These are phyloP conservation scores for Geodia barretti DNA, from an alignment of 37 sponge, comb jelly and placozoan species.

Conservation along the genomic window DNA sequence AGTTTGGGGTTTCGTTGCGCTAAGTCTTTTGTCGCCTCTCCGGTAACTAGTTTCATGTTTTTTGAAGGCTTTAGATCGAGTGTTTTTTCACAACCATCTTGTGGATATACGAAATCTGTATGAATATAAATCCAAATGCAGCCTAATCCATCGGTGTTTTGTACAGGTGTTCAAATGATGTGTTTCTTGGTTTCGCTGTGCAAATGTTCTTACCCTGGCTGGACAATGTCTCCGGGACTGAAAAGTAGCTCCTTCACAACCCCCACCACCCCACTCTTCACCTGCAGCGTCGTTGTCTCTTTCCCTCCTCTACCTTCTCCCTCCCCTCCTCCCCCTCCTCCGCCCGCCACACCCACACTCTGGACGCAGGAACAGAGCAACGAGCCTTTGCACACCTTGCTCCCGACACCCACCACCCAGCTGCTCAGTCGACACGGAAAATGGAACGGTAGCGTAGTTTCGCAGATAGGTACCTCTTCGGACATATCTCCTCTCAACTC, in stretches of 20 bases:
- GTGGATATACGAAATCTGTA: not conserved
- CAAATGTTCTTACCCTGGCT: slow-evolving; percentile 69
- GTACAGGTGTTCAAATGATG: too few species aligned
- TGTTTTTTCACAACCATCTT: too few species aligned
- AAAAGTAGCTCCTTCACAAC: slow-evolving; percentile 43
- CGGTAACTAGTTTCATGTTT: too few species aligned
- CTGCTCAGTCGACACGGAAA: slow-evolving; percentile 17
- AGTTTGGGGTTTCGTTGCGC: too few species aligned
- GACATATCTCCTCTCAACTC: too few species aligned
- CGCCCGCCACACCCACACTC: not conserved
- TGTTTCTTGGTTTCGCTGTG: too few species aligned
- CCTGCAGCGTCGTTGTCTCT: slow-evolving; percentile 5
- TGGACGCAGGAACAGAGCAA: slow-evolving; percentile 56
- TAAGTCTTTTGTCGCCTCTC: too few species aligned
- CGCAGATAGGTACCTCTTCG: not conserved
- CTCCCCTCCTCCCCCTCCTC: not conserved
- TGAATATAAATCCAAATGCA: not conserved
- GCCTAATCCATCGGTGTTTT: too few species aligned
- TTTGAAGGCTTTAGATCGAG: too few species aligned
- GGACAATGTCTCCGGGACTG: slow-evolving; percentile 53
- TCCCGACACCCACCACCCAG: slow-evolving; percentile 64
- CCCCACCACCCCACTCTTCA: slow-evolving; percentile 70
- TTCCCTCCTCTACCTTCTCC: not conserved
- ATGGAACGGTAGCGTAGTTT: not conserved
- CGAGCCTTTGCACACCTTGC: slow-evolving; percentile 66